These are phyloP conservation scores for Pegea sp. DNA, from an alignment of 23 tunicate species.

Conservation along the genomic window DNA sequence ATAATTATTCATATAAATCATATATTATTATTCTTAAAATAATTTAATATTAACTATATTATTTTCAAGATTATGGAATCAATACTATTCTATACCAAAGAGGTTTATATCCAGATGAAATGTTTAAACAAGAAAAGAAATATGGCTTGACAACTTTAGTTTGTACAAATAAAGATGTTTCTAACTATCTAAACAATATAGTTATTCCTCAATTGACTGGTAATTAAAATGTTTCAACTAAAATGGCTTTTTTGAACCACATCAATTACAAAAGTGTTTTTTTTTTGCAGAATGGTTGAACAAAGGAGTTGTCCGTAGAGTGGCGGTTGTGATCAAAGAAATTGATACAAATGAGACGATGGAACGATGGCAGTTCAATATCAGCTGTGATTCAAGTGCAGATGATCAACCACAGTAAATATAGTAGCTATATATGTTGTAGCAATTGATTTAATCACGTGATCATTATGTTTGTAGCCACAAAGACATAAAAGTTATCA, in stretches of 20 bases:
- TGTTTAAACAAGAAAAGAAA: constrained; percentile 80
- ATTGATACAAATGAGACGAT: constrained; percentile 50
- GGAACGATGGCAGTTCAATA: constrained; percentile 95
- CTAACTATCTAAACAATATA: constrained; percentile 37
- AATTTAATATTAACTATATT: too few relatives aligned
- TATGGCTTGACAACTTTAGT: constrained; percentile 68
- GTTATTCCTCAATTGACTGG: constrained; percentile 73
- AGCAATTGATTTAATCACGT: too few relatives aligned
- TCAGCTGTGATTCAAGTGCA: constrained; percentile 8
- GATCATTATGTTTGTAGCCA: constrained; percentile 6
- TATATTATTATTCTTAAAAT: too few relatives aligned
- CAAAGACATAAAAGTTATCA: constrained; percentile 36
- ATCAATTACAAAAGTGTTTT: too few relatives aligned
- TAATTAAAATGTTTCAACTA: constrained; percentile 1
- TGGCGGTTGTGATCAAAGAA: constrained; percentile 66
- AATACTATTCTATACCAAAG: constrained; percentile 87
- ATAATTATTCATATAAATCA: too few relatives aligned
- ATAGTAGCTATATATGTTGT: too few relatives aligned
- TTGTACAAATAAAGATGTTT: constrained; percentile 37
- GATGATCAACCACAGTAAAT: constrained; percentile 1
- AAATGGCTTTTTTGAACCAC: background rate
- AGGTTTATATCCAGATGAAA: constrained; percentile 82
- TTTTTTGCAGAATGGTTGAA: constrained; percentile 79
- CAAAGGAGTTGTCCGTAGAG: constrained; percentile 39
- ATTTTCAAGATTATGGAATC: constrained; percentile 57